These are phyloP conservation scores for Gobio occitaniae DNA, from an alignment of 2,797 vertebrate genomes.

Conservation along the genomic window DNA sequence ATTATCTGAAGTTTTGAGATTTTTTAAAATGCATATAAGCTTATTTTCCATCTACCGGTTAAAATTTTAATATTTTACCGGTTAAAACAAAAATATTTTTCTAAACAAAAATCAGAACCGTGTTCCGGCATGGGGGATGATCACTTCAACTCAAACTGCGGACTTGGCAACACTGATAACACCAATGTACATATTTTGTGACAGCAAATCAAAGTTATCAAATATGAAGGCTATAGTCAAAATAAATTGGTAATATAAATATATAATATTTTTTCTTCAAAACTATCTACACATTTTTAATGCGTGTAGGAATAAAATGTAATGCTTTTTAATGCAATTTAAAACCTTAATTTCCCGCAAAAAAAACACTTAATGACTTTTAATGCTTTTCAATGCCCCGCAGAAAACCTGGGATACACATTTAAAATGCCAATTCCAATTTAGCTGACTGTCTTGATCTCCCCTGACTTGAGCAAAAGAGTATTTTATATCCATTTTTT, in stretches of 20 bases:
- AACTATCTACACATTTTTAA: background rate
- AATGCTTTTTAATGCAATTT: background rate
- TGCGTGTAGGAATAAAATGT: background rate
- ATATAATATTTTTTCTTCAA: too few species aligned
- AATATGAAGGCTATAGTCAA: background rate
- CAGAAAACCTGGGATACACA: background rate
- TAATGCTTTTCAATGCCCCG: background rate
- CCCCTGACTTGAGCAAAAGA: background rate
- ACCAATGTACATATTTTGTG: background rate
- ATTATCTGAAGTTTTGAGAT: too few species aligned
- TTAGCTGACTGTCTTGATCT: background rate
- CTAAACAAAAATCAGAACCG: too few species aligned
- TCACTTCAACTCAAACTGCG: too few species aligned
- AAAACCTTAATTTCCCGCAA: background rate
- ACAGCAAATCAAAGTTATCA: too few species aligned
- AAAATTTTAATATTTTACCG: too few species aligned
- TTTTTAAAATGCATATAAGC: too few species aligned
- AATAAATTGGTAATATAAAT: background rate
- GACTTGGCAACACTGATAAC: too few species aligned
- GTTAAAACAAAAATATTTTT: too few species aligned
- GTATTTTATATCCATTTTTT: slow-evolving; percentile 17
- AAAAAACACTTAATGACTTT: too few species aligned
- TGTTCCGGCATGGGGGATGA: too few species aligned
- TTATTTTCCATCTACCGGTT: too few species aligned
- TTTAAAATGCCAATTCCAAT: background rate